Evolutionary conservation across 2,797 vertebrate species (phyloP), one percentile per base, ranked within the genome.

Genomic region (Lagocephalus sceleratus): DNA sequence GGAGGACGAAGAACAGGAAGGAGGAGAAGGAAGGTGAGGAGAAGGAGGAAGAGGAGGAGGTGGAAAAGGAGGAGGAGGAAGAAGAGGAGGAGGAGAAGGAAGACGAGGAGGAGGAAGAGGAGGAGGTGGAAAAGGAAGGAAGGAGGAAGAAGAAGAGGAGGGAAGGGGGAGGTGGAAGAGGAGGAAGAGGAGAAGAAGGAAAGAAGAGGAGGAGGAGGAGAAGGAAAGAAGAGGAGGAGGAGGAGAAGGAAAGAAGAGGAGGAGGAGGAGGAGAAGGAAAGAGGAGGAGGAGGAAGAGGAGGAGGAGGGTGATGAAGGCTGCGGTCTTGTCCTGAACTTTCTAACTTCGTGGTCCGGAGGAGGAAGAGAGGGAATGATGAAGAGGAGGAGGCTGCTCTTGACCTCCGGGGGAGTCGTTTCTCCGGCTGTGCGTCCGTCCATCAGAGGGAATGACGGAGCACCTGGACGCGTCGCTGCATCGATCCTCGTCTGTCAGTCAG

Each of bases 401-500:
- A 12, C 12, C 32, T 35, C 32, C 12, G 32, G 32, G 32, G 32
- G 32, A 10, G 32, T 12, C 3, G 32, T 3, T 35, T 14, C 32
- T 35, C 32, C 32, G 12, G 12, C 32, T 35, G n/a, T n/a, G n/a
- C n/a, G n/a, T 35, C 12, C 12, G 11, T 35, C 32, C 32, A 67
- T 49, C 12, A 19, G 26, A 54, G 38, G 52, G 74, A 76, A 53
- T 66, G 59, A 16, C 66, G 10, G 2, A 22, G 50, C 62, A n/a
- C 22, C 29, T 11, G 10, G n/a, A 50, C 1, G 0, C 25, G 2
- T 15, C 3, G 5, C 20, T 12, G 75, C 69, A 81, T 84, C 82
- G 81, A 80, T 79, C 65, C 53, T 66, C 45, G 16, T 63, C 53
- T 58, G 63, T 51, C 70, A 73, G 71, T 84, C 61, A 71, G 25